Percentiles rank a stretch among this genome's conserved stretches.
These are phyloP conservation scores for Meandrina meandrites DNA, from an alignment of 92 coral and sea anemone species.

Conservation along the genomic window DNA sequence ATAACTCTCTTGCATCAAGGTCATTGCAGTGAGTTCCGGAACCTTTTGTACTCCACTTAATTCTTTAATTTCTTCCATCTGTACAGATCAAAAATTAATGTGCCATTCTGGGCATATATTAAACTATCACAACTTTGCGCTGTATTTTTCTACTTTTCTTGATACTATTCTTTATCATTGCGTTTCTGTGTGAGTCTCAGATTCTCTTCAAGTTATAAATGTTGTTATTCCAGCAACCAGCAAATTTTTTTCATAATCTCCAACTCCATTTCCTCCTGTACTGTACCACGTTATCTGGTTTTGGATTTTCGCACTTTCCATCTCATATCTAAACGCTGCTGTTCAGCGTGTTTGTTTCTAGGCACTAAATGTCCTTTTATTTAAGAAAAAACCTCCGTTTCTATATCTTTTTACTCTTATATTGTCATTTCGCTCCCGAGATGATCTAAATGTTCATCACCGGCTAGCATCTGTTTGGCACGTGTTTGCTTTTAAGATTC, in stretches of 20 bases:
- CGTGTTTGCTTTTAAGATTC: background rate
- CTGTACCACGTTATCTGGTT: background rate
- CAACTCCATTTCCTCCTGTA: background rate
- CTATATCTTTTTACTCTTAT: no score
- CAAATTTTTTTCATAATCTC: background rate
- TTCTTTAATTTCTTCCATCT: background rate
- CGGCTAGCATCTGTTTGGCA: background rate
- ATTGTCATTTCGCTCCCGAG: no score
- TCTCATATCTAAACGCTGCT: background rate
- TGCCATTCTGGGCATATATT: background rate
- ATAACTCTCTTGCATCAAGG: constrained; percentile 68
- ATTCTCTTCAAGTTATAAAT: background rate
- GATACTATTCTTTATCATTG: background rate
- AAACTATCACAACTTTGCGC: background rate
- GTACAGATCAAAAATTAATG: background rate
- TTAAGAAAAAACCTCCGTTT: no score
- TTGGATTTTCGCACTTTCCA: background rate
- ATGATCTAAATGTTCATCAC: no score
- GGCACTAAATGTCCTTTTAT: background rate
- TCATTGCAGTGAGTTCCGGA: constrained; percentile 72
- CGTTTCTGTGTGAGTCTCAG: background rate
- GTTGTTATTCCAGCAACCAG: background rate
- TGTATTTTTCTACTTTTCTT: background rate
- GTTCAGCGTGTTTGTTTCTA: background rate
- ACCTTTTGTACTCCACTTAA: background rate